A percentile compares a stretch with the other conserved stretches of the same genome.
phyloP scores from a whole-genome alignment of 1,140 invertebrate genomes.

The Drosophila ambigua region DNA sequence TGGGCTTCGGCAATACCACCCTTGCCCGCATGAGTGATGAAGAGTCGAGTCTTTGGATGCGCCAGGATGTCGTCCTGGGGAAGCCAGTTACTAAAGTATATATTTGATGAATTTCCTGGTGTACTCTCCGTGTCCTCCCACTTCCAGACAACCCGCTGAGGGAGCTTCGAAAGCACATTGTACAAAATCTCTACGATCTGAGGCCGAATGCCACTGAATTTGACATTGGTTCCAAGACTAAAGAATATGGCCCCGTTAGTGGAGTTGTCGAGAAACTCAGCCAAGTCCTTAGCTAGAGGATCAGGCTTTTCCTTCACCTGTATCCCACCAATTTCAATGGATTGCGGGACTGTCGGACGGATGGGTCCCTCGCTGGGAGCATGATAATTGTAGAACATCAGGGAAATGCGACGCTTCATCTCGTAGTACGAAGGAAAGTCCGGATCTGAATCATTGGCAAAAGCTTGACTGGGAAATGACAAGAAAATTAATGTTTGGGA shows the following conservation, averaged over 20 bases:
- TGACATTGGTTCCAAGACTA: constrained; percentile 86
- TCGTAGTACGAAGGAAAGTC: constrained; percentile 32
- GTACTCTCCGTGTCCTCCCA: constrained; percentile 85
- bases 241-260: constrained; percentile 86
- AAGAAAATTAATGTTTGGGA: too few species aligned
- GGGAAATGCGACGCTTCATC: constrained; percentile 62
- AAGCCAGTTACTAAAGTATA: constrained; percentile 88
- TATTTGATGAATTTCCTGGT: constrained; percentile 86
- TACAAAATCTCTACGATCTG: constrained; percentile 83
- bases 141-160: constrained; percentile 87
- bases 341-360: constrained; percentile 80
- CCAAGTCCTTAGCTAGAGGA: constrained; percentile 83
- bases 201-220: constrained; percentile 78
- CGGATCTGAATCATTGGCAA: constrained; percentile 9
- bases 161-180: constrained; percentile 84
- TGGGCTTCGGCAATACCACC: constrained; percentile 89
- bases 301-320: constrained; percentile 79
- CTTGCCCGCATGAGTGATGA: constrained; percentile 90
- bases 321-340: constrained; percentile 84
- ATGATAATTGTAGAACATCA: constrained; percentile 70
- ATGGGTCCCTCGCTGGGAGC: constrained; percentile 69
- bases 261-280: constrained; percentile 84
- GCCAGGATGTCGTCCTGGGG: constrained; percentile 89
- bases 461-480: background rate
- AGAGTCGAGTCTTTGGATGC: constrained; percentile 88